Evolutionary conservation across 2,113 vertebrate species (phyloP).

Genomic region (Nesoenas mayeri): DNA sequence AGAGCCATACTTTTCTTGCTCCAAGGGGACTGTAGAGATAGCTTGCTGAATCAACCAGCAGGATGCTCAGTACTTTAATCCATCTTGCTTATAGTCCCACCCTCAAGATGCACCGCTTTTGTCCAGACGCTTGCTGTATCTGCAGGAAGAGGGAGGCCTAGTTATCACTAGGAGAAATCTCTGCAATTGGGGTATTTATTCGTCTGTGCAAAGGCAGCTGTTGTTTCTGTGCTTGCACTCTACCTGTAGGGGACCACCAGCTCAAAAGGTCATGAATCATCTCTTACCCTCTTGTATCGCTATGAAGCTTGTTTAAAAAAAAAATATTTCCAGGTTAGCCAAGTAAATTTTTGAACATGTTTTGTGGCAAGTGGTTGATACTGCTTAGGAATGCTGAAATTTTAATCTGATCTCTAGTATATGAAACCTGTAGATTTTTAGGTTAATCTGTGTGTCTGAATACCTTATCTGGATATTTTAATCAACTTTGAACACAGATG

Average conservation of each 20-base stretch:
- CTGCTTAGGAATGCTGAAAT: neutral
- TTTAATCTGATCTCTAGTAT: neutral
- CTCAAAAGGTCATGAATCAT: neutral
- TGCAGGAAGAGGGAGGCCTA: neutral
- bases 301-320: neutral
- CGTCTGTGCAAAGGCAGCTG: neutral
- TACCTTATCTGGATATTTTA: slow-evolving; percentile 9
- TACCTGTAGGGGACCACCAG: neutral
- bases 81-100: neutral
- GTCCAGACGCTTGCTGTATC: neutral
- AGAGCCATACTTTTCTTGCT: neutral
- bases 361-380: neutral
- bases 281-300: neutral
- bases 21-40: neutral
- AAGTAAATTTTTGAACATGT: neutral
- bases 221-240: neutral
- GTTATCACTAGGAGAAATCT: neutral
- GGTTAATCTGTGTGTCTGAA: neutral
- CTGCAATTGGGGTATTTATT: neutral
- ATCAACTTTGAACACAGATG: neutral
- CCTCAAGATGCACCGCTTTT: neutral
- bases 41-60: neutral
- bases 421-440: neutral
- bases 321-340: neutral
- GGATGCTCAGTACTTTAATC: neutral